Percentiles rank a stretch among this genome's conserved stretches.
These are phyloP conservation scores for Heliconius charithonia DNA, from an alignment of 2,888 invertebrate genomes.

Conservation along the genomic window DNA sequence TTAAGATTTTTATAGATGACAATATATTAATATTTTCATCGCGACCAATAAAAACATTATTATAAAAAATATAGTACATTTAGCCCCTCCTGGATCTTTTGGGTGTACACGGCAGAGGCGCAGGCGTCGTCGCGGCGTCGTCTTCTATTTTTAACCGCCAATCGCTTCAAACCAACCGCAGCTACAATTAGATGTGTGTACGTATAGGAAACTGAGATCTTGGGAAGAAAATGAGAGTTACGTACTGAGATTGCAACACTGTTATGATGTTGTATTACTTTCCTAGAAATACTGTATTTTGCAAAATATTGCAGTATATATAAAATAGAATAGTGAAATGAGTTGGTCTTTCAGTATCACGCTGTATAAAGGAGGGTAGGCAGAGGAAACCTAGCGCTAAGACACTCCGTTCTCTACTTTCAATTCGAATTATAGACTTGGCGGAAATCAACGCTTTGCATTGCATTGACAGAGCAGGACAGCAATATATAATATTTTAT, in stretches of 20 bases:
- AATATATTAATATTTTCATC: too few species aligned
- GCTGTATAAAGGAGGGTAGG: too few species aligned
- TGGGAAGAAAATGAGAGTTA: slow-evolving; percentile 2
- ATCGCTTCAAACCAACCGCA: slow-evolving; percentile 26
- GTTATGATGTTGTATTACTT: background rate
- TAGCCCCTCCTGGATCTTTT: slow-evolving; percentile 32
- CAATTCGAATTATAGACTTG: too few species aligned
- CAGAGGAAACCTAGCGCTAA: too few species aligned
- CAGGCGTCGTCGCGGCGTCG: slow-evolving; percentile 41
- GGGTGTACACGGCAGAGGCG: slow-evolving; percentile 36
- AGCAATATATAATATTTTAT: too few species aligned
- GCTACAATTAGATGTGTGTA: slow-evolving; percentile 22
- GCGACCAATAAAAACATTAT: too few species aligned
- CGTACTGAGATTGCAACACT: background rate
- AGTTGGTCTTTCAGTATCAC: too few species aligned
- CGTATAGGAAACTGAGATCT: slow-evolving; percentile 10
- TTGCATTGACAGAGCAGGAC: too few species aligned
- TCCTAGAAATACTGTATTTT: background rate
- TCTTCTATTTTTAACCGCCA: slow-evolving; percentile 43
- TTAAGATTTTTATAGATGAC: too few species aligned
- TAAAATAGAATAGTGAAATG: background rate
- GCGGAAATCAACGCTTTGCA: too few species aligned
- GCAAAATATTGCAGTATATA: background rate
- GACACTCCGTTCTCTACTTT: too few species aligned
- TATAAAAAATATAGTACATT: background rate